phyloP scores from a whole-genome alignment of 2,113 vertebrate species.

The Leptosomus discolor region DNA sequence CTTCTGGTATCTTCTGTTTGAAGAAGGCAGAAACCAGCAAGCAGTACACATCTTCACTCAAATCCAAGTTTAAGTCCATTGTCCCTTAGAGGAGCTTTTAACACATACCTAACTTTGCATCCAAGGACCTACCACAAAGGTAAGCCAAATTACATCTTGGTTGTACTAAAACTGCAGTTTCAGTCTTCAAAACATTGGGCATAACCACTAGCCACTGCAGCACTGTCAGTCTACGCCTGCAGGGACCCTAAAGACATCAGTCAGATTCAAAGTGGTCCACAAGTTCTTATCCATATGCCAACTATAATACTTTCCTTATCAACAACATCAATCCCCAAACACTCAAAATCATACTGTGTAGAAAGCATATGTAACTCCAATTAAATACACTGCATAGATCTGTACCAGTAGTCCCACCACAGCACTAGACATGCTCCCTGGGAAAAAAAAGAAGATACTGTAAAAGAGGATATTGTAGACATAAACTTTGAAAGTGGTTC shows the following conservation, averaged over 20 bases:
- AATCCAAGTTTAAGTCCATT: neutral
- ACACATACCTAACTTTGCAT: neutral
- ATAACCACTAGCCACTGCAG: neutral
- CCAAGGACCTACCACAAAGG: neutral
- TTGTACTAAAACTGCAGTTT: neutral
- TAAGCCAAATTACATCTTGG: neutral
- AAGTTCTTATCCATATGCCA: neutral
- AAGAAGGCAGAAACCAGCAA: neutral
- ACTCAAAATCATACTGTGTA: neutral
- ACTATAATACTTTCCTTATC: neutral
- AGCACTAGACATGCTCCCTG: neutral
- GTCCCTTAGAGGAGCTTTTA: neutral
- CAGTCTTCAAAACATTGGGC: neutral
- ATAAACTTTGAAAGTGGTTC: neutral
- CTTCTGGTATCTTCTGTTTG: neutral
- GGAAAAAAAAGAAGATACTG: too few relatives aligned
- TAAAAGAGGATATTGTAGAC: neutral
- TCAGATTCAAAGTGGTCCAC: neutral
- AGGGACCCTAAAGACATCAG: neutral
- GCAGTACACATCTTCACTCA: neutral
- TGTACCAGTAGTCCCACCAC: neutral
- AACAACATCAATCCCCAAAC: neutral
- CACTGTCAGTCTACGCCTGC: neutral
- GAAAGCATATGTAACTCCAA: neutral
- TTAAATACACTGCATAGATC: neutral